Evolutionary conservation across 2,797 vertebrate species (phyloP).

Genomic region (Ceyx erithaca): DNA sequence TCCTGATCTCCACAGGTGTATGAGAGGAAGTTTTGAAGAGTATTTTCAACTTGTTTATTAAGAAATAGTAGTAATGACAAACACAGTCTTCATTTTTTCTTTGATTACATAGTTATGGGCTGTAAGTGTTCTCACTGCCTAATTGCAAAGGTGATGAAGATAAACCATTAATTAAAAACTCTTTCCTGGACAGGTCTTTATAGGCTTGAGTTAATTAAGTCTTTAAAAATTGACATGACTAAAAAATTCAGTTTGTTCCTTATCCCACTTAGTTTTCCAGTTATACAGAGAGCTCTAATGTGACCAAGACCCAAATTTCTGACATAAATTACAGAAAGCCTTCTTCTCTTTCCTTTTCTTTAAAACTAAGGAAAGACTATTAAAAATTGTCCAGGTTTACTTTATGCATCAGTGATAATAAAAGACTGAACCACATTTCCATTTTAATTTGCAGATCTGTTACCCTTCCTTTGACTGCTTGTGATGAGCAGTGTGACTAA

Average conservation of each 20-base stretch:
- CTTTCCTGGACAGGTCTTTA: constrained; percentile 7
- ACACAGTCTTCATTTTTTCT: background rate
- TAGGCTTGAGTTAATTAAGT: constrained; percentile 44
- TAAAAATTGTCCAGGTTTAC: constrained; percentile 64
- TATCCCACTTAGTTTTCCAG: constrained; percentile 17
- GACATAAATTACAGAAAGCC: constrained; percentile 42
- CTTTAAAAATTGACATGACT: constrained; percentile 47
- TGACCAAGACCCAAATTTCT: constrained; percentile 44
- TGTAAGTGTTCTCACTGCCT: constrained; percentile 80
- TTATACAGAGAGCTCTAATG: constrained; percentile 25
- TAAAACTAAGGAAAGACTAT: constrained; percentile 40
- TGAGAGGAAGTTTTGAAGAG: constrained; percentile 9
- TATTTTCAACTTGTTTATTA: background rate
- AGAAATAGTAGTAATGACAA: constrained; percentile 23
- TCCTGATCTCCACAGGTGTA: background rate
- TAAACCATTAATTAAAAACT: constrained; percentile 56
- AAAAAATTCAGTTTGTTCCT: constrained; percentile 43
- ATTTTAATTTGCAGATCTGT: constrained; percentile 71
- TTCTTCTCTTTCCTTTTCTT: constrained; percentile 46
- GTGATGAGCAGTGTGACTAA: constrained; percentile 68
- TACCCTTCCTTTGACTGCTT: constrained; percentile 61
- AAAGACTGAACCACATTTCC: constrained; percentile 51
- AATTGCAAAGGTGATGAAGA: constrained; percentile 58
- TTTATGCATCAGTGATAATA: constrained; percentile 68
- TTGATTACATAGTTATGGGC: constrained; percentile 74